A percentile compares a stretch with the other conserved stretches of the same genome.
These are phyloP conservation scores for Heterocephalus glaber DNA, from an alignment of 2,113 vertebrate species.

Conservation along the genomic window DNA sequence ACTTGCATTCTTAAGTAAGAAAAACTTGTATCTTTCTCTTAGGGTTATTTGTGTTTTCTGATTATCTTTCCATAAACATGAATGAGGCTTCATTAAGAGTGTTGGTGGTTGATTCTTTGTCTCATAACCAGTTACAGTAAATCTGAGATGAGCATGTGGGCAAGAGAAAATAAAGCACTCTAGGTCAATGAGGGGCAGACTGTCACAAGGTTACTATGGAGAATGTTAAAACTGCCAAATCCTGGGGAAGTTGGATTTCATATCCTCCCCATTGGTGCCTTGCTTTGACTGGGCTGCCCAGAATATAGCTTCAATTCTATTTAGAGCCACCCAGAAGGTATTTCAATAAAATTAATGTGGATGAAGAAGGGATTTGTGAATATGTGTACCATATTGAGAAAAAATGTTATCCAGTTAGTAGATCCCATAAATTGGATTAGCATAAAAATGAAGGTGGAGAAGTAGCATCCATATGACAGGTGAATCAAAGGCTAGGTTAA, in stretches of 20 bases:
- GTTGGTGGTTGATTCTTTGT: not conserved
- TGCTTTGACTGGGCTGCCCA: rapidly evolving
- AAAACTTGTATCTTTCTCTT: not conserved
- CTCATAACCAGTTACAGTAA: not conserved
- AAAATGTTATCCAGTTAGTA: too few relatives aligned
- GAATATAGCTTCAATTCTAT: not conserved
- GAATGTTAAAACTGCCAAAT: not conserved
- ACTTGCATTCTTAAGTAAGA: not conserved
- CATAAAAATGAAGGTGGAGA: not conserved
- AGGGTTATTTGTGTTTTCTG: not conserved
- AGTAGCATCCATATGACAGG: not conserved
- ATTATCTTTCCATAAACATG: not conserved
- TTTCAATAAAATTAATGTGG: not conserved
- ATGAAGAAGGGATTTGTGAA: not conserved
- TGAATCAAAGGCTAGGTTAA: not conserved
- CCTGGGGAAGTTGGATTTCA: not conserved
- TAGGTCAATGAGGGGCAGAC: not conserved
- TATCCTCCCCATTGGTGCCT: rapidly evolving
- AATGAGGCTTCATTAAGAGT: not conserved
- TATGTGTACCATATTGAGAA: too few relatives aligned
- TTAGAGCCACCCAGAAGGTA: not conserved
- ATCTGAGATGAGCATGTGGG: not conserved
- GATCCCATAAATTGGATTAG: not conserved
- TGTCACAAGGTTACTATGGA: too few relatives aligned
- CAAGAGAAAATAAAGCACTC: not conserved